Evolutionary conservation across 2,797 vertebrate species (phyloP), one percentile per base, ranked within the genome.

Genomic region (Anguilla pacifica): DNA sequence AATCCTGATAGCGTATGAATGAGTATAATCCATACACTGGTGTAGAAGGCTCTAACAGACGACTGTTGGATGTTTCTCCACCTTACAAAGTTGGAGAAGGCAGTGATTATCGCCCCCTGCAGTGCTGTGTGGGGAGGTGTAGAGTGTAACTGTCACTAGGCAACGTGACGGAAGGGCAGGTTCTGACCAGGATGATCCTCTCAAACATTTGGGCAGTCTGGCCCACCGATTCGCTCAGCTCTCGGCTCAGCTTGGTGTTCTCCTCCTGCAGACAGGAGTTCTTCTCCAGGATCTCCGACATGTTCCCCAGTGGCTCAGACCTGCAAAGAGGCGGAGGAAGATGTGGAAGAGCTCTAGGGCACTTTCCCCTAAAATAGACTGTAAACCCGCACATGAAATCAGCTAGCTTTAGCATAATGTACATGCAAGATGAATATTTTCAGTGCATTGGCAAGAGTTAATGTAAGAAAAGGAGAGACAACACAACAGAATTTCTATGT

Each of bases 181-280:
- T 82, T 3, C 96, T 96, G 87, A 99, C 98, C 96, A 96, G 90
- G 88, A 99, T 97, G 91, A 98, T 96, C 92, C 96, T 98, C 91
- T 99, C 98, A 90, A 98, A 94, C 97, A 99, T 97, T 90, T 97
- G 94, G 1, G 98, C 96, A 0, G 97, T 98, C 92, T 98, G 98
- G 88, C 97, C 96, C 6, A 96, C 97, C 0, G 98, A 96, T 88
- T 99, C 97, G 0, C 97, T 97, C 91, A 99, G 95, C 83, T 97
- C 97, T 84, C 95, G 94, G 94, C 97, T 97, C 89, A 99, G 95
- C 89, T 99, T 98, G 89, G 93, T 93, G 91, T 98, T 99, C 92
- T 99, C 97, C 0, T 97, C 95, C 87, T 93, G 88, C 51, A 99
- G 95, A 2, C 90, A 90, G 5, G 97, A 97, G 90, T 98, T 98